These are phyloP conservation scores for Drosophila nr. fundita DNA, from an alignment of 2,888 invertebrate genomes.

Conservation along the genomic window DNA sequence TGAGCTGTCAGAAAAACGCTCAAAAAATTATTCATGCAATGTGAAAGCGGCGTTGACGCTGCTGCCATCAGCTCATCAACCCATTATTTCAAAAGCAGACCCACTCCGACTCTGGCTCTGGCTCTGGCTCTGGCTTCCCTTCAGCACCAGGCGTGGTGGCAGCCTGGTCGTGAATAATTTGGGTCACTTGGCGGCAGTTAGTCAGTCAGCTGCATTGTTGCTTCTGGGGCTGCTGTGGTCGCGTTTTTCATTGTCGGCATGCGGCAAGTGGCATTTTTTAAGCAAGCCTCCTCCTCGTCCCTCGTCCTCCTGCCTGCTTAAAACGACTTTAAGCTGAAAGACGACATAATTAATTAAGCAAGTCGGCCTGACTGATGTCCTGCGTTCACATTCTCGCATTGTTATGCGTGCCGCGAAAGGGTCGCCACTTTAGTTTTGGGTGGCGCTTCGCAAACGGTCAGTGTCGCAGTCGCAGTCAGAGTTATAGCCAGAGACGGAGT, in stretches of 20 bases:
- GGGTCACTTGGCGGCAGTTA: constrained; percentile 80
- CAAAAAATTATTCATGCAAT: constrained; percentile 75
- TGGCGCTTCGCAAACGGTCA: constrained; percentile 39
- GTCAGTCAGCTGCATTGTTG: constrained; percentile 79
- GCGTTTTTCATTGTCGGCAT: constrained; percentile 81
- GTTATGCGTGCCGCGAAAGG: constrained; percentile 73
- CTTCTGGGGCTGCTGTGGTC: constrained; percentile 63
- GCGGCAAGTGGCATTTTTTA: constrained; percentile 79
- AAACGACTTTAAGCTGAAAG: constrained; percentile 78
- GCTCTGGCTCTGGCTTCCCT: not conserved
- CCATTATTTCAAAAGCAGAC: constrained; percentile 27
- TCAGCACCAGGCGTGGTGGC: not conserved
- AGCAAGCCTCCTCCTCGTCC: constrained; percentile 14
- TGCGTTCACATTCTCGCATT: constrained; percentile 49
- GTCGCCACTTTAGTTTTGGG: constrained; percentile 55
- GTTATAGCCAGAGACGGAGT: not conserved
- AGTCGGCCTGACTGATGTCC: constrained; percentile 75
- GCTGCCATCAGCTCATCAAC: constrained; percentile 40
- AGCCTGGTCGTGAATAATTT: constrained; percentile 74
- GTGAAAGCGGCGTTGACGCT: constrained; percentile 50
- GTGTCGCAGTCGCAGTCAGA: constrained; percentile 20
- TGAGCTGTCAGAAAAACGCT: constrained; percentile 67
- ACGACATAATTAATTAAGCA: constrained; percentile 81
- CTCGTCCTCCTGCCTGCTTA: constrained; percentile 50
- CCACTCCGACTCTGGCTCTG: not conserved